Evolutionary conservation across 2,797 vertebrate species (phyloP), one percentile per base, ranked within the genome.

Genomic region (Lates japonicus): DNA sequence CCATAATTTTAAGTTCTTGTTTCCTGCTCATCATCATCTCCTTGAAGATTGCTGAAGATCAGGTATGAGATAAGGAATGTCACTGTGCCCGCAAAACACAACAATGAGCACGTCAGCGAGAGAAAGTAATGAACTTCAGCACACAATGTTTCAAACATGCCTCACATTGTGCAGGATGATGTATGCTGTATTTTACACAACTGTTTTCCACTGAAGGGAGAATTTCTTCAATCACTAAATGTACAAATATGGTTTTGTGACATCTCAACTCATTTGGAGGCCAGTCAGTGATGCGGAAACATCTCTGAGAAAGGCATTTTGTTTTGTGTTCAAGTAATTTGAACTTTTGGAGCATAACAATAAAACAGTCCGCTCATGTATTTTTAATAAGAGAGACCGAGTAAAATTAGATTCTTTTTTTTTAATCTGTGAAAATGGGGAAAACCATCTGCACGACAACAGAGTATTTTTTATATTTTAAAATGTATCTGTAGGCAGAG

Each of bases 31-130:
- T 87, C 69, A 88, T 84, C 80, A 92, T 78, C 58, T 86, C 88
- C 82, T 93, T 93, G 68, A 94, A 86, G 70, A 93, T 81, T 0
- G 49, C 41, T 0, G 88, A 91, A 11, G 93, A 42, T 92, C 90
- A 0, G 90, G 92, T 22, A 90, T 67, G 37, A 3, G 91, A 59
- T 49, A 93, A 25, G 93, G 10, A 1, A 93, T 87, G 3, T 42
- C 7, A 0, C 63, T 87, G 84, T 92, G 66, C 66, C 92, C 93
- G 2, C 41, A 70, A 71, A 11, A 76, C 1, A 64, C 0, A 1
- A 41, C 0, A 54, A 57, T 10, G 69, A 69, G 3, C 9, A 46
- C 0, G 19, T 69, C 6, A 37, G 10, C 2, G 33, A 51, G 22
- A 29, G n/a, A 58, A 51, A 71, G 57, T 9, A 73, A 29, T 14